Evolutionary conservation across 2,113 vertebrate species (phyloP), one percentile per base, ranked within the genome.

Genomic region (Gopherus evgoodei): DNA sequence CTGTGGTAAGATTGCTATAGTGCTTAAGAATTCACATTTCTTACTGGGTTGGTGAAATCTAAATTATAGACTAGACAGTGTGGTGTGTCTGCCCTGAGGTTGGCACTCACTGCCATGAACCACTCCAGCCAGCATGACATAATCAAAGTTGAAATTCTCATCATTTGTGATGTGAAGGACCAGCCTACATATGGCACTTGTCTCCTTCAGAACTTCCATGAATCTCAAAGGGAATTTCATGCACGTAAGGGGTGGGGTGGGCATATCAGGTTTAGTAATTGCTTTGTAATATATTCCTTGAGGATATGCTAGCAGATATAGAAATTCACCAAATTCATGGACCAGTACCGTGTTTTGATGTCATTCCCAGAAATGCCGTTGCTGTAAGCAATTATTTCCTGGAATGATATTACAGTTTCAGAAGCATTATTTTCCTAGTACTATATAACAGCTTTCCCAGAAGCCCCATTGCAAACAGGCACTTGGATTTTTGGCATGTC

Each of bases 381-480:
- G 2, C n/a, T 84, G 62, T 75, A 75, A 72, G 65, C 49, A 75
- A 27, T 75, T 65, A 50, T 44, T 86, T 56, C 76, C 76, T 54
- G 57, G 29, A 80, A 53, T 5, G 65, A 83, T 35, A 84, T 2
- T 14, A n/a, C 44, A 52, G 83, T 25, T 88, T 31, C 56, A 81
- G 82, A 27, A 83, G 14, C 44, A 52, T 5, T 84, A 27, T 19
- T 27, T 29, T 83, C 44, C 35, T 2, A 5, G 79, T 53, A 81
- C 44, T 65, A 56, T 0, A 1, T 44, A 21, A 31, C 22, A 72
- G 57, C 47, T 27, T 80, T 47, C 47, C 21, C 27, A 42, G 78
- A 62, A 79, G 31, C 53, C 4, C 21, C 24, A 1, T 6, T 38
- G 84, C 6, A 83, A 80, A 86, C 0, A 0, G 19, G 42, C 1